Conservation (phyloP, 2,888 invertebrate genomes). For the Coelopa pilipes region DNA sequence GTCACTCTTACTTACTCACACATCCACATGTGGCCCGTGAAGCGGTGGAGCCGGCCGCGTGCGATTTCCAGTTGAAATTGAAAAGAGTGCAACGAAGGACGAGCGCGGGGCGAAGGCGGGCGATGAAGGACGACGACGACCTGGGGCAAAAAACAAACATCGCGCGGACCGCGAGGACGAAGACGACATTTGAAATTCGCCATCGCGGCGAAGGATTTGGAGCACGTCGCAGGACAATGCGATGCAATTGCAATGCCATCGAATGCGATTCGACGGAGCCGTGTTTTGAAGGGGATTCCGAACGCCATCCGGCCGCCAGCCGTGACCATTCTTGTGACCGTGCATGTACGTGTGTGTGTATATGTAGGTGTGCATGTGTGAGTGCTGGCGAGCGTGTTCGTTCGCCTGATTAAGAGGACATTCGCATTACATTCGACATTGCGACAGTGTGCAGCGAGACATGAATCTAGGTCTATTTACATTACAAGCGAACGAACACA, state of each 20-base stretch:
- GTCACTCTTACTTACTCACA: not conserved
- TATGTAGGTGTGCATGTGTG: conserved; percentile 18
- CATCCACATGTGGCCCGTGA: conserved; percentile 11
- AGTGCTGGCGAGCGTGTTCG: not conserved
- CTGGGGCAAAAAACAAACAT: not conserved
- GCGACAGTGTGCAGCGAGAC: conserved; percentile 31
- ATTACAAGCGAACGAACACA: conserved; percentile 19
- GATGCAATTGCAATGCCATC: conserved; percentile 31
- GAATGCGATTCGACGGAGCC: no score
- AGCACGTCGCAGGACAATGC: conserved; percentile 36
- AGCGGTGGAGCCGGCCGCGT: not conserved
- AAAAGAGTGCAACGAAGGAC: not conserved
- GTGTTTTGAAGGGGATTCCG: conserved; percentile 28
- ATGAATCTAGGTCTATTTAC: conserved; percentile 38
- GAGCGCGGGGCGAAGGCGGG: not conserved
- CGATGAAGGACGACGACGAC: not conserved
- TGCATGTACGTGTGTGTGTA: conserved; percentile 6
- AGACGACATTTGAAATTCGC: conserved; percentile 6
- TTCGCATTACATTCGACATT: conserved; percentile 13
- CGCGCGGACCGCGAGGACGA: not conserved
- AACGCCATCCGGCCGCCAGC: conserved; percentile 4
- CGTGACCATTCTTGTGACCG: not conserved
- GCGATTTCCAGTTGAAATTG: conserved; percentile 3
- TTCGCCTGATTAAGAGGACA: conserved; percentile 36
- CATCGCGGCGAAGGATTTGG: conserved; percentile 1